Percentiles rank a stretch among this genome's conserved stretches.
Conservation (phyloP, 2,797 vertebrate species). For the Novumbra hubbsi region DNA sequence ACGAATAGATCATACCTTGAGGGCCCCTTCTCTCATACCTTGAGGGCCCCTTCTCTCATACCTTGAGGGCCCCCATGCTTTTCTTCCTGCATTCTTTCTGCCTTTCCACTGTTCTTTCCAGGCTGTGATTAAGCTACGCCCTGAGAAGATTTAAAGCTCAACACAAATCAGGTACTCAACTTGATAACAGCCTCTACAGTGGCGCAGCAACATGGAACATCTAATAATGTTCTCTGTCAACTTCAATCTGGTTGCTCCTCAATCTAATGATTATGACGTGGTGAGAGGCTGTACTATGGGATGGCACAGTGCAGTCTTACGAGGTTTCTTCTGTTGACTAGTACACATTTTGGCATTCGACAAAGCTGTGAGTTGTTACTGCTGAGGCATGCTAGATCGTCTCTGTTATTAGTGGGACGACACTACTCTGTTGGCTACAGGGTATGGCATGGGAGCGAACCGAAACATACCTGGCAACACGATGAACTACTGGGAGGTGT, state of each 20-base stretch:
- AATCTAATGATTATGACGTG: neutral
- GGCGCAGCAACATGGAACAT: neutral
- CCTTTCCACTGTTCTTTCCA: conserved; percentile 7
- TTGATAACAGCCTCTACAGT: neutral
- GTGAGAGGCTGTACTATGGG: neutral
- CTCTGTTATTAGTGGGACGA: neutral
- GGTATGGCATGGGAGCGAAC: neutral
- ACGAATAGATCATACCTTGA: conserved; percentile 51
- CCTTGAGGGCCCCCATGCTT: conserved; percentile 26
- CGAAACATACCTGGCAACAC: neutral
- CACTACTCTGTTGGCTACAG: neutral
- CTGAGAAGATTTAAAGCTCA: conserved; percentile 24
- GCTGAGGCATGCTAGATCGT: neutral
- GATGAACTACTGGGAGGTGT: neutral
- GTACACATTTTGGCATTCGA: neutral
- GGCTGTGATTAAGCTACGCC: conserved; percentile 44
- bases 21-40: too few relatives aligned
- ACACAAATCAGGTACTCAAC: conserved; percentile 6
- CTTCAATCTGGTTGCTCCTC: neutral
- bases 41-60: conserved; percentile 41
- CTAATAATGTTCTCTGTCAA: neutral
- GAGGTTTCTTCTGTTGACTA: neutral
- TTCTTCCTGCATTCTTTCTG: conserved; percentile 30
- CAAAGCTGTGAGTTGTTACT: neutral
- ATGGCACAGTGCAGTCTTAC: neutral